phyloP scores from a whole-genome alignment of 2,113 vertebrate genomes.

The Bubalus kerabau region DNA sequence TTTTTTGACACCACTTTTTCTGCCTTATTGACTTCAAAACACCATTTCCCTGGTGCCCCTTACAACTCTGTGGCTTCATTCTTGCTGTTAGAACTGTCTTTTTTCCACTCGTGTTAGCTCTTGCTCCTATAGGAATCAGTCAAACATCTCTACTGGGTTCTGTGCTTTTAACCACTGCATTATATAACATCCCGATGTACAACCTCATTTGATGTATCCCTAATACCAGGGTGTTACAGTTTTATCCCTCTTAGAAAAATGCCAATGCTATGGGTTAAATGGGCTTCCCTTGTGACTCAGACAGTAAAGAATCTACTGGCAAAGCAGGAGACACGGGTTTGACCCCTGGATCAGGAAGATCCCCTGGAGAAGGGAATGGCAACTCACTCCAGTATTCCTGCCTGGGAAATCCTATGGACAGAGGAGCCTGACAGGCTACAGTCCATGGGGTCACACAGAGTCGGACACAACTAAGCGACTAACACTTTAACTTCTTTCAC shows the following conservation, averaged over 20 bases:
- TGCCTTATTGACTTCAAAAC: background rate
- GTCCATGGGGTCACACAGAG: background rate
- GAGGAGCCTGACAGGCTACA: background rate
- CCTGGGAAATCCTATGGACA: background rate
- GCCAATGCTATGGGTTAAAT: background rate
- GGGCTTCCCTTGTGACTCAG: background rate
- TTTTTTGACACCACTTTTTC: background rate
- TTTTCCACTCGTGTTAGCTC: background rate
- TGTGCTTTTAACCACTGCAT: background rate
- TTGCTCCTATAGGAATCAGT: background rate
- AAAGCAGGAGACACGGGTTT: background rate
- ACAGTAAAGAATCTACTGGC: background rate
- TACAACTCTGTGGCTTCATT: background rate
- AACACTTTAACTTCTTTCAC: background rate
- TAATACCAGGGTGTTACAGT: background rate
- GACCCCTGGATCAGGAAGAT: background rate
- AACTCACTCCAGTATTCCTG: background rate
- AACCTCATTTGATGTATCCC: background rate
- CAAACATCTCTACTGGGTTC: background rate
- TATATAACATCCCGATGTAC: background rate
- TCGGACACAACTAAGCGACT: background rate
- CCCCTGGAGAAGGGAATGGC: background rate
- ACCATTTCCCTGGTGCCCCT: background rate
- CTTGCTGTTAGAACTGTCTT: background rate
- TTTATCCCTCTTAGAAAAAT: background rate